phyloP scores from a whole-genome alignment of 2,113 vertebrate genomes.

The Phainopepla nitens region DNA sequence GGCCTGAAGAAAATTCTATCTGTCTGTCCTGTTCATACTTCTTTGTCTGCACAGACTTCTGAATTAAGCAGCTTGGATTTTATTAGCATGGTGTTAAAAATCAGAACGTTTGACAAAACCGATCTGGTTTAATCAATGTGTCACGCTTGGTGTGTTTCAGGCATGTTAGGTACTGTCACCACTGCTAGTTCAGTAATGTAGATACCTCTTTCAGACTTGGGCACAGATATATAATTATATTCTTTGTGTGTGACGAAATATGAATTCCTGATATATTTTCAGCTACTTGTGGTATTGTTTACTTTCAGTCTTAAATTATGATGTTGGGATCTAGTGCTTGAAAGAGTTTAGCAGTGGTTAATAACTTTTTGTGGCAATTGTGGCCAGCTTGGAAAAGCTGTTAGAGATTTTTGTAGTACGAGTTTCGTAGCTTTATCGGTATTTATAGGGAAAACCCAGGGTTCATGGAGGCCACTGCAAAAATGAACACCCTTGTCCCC shows the following conservation, averaged over 20 bases:
- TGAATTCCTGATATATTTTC: background rate
- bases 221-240: background rate
- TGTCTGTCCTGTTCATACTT: background rate
- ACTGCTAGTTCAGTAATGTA: background rate
- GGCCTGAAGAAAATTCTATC: background rate
- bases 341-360: background rate
- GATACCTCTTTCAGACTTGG: background rate
- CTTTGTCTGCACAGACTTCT: background rate
- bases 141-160: accelerated
- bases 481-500: background rate
- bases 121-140: accelerated
- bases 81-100: background rate
- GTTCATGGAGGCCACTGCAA: background rate
- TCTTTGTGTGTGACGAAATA: background rate
- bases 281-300: background rate
- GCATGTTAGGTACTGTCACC: accelerated
- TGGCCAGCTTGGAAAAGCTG: background rate
- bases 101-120: background rate
- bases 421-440: background rate
- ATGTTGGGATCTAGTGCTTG: background rate
- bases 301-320: background rate
- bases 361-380: background rate
- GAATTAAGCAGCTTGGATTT: background rate
- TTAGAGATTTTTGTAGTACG: background rate
- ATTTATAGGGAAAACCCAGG: background rate